Base-by-base conservation (phyloP, 2,888 invertebrate genomes). In the Eristalinus sepulchralis region DNA sequence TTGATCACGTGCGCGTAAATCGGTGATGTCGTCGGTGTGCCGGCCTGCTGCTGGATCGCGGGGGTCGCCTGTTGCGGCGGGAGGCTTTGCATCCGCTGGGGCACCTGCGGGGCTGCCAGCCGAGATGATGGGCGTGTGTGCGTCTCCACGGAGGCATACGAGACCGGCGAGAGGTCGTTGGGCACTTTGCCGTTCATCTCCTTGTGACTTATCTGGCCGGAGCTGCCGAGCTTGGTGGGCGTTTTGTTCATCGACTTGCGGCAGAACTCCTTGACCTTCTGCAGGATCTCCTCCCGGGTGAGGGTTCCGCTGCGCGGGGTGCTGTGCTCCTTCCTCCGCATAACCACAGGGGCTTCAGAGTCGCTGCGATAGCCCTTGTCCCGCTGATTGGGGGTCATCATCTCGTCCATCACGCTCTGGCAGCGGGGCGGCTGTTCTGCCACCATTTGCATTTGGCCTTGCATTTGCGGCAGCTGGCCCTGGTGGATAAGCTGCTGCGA, bases 221-320 rank as follows among this genome's bases (percentile, higher is more conserved):
- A 55, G 36, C 83, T 73, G 20, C 79, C 75, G 10, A 80, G 53
- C 59, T 89, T 88, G 5, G 89, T 90, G 3, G 91, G 90, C 0
- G 91, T 90, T 68, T 90, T 90, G 72, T 90, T 91, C 24, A 92
- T 90, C 8, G 93, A 93, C 75, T 92, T 92, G 13, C 92, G 91
- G 57, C 93, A 93, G 81, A 93, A 93, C 66, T 92, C 92, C 70
- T 91, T 91, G 0, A 93, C 92, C 88, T 91, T 91, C 55, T 91
- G 91, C 2, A 92, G 88, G 17, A 93, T 91, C 78, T 93, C 93
- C 17, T 92, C 92, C 3, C 92, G 90, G 1, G 91, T 90, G 13
- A 92, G 72, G 0, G 90, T 88, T 0, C 91, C 91, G 9, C 89
- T 90, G 24, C 90, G 90, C 0, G 89, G 89, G 0, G 84, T 73